Conservation (phyloP, 2,888 invertebrate species). For the Hololepta plana region DNA sequence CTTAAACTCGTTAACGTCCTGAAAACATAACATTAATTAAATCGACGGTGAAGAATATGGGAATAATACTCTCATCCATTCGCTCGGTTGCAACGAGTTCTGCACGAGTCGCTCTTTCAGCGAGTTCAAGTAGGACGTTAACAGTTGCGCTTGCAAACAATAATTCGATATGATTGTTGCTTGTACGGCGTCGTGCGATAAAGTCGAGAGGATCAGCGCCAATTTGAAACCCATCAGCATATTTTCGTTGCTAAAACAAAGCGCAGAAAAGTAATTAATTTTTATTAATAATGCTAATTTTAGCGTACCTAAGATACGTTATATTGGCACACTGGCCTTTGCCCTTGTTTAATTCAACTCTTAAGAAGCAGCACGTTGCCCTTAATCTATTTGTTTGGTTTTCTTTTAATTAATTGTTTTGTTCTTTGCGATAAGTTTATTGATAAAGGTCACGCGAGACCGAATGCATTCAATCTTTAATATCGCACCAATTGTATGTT, state of each 20-base stretch:
- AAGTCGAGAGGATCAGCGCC: slow-evolving; percentile 44
- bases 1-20: slow-evolving; percentile 66
- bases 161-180: slow-evolving; percentile 69
- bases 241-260: slow-evolving; percentile 30
- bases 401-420: too few relatives aligned
- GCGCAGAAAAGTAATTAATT: too few relatives aligned
- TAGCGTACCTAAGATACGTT: too few relatives aligned
- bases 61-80: slow-evolving; percentile 55
- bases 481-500: too few relatives aligned
- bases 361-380: too few relatives aligned
- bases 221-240: slow-evolving; percentile 35
- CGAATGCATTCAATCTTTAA: too few relatives aligned
- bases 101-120: slow-evolving; percentile 53
- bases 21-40: slow-evolving; percentile 12
- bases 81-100: slow-evolving; percentile 48
- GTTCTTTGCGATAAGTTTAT: too few relatives aligned
- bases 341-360: too few relatives aligned
- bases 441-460: too few relatives aligned
- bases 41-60: slow-evolving; percentile 2
- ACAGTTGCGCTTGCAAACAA: slow-evolving; percentile 61
- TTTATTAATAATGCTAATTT: too few relatives aligned
- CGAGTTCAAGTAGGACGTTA: slow-evolving; percentile 56
- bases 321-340: too few relatives aligned
- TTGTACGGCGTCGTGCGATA: slow-evolving; percentile 66
- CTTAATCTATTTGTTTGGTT: background rate